Evolutionary conservation across 35 echinoderm and acorn worm genomes (phyloP).

Genomic region (Acanthaster planci): DNA sequence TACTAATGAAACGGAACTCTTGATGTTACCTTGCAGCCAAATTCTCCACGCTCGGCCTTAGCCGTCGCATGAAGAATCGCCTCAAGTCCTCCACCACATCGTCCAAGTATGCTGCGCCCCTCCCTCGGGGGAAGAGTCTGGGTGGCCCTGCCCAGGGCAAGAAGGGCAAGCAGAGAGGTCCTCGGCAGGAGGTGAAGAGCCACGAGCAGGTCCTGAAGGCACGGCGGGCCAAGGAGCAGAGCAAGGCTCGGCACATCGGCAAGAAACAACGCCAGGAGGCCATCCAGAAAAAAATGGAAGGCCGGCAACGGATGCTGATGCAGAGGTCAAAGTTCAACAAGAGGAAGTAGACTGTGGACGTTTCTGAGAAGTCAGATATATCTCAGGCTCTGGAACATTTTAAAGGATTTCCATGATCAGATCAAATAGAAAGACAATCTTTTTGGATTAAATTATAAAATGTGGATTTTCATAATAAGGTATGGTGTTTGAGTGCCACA

Average conservation of each 20-base stretch:
- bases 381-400: no score
- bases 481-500: no score
- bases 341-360: slow-evolving; percentile 10
- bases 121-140: background rate
- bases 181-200: background rate
- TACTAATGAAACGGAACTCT: no score
- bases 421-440: no score
- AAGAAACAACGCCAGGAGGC: background rate
- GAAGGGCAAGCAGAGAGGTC: background rate
- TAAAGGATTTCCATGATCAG: no score
- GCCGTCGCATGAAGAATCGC: background rate
- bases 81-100: background rate
- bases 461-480: no score
- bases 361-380: no score
- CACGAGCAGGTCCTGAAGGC: slow-evolving; percentile 1
- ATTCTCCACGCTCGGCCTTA: background rate
- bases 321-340: slow-evolving; percentile 15
- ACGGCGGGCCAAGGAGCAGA: slow-evolving; percentile 6
- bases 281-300: slow-evolving; percentile 9
- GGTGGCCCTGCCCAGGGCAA: background rate
- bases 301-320: background rate
- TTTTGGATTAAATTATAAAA: no score
- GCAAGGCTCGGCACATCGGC: background rate
- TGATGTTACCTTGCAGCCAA: background rate
- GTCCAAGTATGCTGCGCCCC: background rate